Base-by-base conservation (phyloP, 1,140 invertebrate genomes). In the Sycophaga agraensis region DNA sequence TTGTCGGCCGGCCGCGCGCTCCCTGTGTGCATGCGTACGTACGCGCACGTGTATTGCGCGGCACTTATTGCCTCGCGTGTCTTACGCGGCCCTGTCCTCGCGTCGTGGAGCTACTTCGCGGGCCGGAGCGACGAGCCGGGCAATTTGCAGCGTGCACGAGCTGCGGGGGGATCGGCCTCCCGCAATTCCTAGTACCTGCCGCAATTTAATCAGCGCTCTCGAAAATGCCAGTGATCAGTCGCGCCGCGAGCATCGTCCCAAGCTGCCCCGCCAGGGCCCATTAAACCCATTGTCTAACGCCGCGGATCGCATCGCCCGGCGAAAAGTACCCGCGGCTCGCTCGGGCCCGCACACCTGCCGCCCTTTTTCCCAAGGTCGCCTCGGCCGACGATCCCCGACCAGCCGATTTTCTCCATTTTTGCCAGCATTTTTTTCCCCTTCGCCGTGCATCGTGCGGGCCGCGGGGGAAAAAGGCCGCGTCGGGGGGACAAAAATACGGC, bases 171-270 rank as follows among this genome's bases (percentile, higher is more conserved):
- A n/a, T n/a, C n/a, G n/a, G n/a, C n/a, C n/a, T n/a, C n/a, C n/a
- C n/a, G n/a, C n/a, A n/a, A 7, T 54, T 31, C 42, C 49, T 1
- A 49, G 31, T 28, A 34, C 21, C n/a, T n/a, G 21, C 31, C 56
- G 56, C 56, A 59, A 59, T 59, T 59, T 59, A 42, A 59, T 59
- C 48, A 59, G 48, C 34, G 56, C 48, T n/a, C n/a, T 39, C 6
- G 48, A 51, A 59, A 59, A 59, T 51, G 17, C 48, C 48, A 24
- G 57, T 59, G 57, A 51, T 59, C 48, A 51, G 45, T 22, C 5
- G 31, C 21, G 9, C 54, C 42, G 43, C 42, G 42, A 57, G 14
- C 2, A 57, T 57, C 31, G 48, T 57, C 31, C 55, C 55, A 57
- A 42, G n/a, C n/a, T n/a, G n/a, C 43, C 12, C 12, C 22, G 43